Base-by-base conservation (phyloP, 2,797 vertebrate species). In the Cephalopachus bancanus region DNA sequence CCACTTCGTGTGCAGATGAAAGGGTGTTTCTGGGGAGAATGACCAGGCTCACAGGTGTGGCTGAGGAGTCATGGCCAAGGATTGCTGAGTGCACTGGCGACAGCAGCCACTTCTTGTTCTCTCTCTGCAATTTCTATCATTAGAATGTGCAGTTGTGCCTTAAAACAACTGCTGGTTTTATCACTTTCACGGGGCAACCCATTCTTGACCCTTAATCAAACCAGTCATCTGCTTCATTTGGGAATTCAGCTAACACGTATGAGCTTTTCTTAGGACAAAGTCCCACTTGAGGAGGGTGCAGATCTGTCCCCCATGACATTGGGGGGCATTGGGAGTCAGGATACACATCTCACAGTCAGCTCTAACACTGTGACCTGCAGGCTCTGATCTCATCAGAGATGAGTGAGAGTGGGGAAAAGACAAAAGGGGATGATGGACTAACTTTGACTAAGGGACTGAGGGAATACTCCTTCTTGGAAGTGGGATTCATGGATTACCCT, bases 1-100 rank as follows among this genome's bases (percentile, higher is more conserved):
- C 37, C 10, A 37, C 19, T 49, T 37, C 0, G 0, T 64, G 76
- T 26, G 9, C 51, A 26, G 12, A 17, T 4, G 60, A 72, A 84
- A 85, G 12, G 4, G 5, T 60, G 16, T 76, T 81, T 86, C 72
- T 14, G 59, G 33, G 59, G 19, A 87, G 19, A 24, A 16, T 0
- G 4, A 24, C 20, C 22, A 10, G 15, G 22, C 44, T 95, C 72
- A 8, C 2, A 20, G 10, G 51, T 16, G 10, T 16, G 49, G 28
- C 79, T 19, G 17, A 80, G 2, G n/a, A 44, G 20, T 69, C 62
- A 19, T 3, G 11, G n/a, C 10, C 20, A 1, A 20, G 26, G 33
- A 75, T 79, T 59, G 62, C 26, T 44, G 62, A 78, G 28, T 9
- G 11, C 1, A 4, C 28, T 17, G 26, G 17, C 11, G 51, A 57